These are phyloP conservation scores for Mercenaria mercenaria DNA, from an alignment of 1,140 invertebrate species.

Conservation along the genomic window DNA sequence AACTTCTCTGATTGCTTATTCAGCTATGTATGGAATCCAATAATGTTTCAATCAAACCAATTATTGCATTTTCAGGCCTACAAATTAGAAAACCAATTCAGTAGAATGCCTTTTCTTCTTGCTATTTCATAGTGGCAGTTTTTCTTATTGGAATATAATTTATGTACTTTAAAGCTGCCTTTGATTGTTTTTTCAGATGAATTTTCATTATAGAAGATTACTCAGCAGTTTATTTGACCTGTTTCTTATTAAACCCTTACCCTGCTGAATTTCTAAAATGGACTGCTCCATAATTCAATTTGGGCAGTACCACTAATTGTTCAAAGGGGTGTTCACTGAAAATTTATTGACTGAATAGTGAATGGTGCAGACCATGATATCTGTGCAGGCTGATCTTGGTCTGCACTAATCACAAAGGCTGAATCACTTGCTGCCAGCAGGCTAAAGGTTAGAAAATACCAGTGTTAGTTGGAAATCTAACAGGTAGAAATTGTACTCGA, in stretches of 20 bases:
- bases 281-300: too few species aligned
- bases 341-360: too few species aligned
- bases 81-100: neutral
- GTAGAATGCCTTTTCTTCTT: neutral
- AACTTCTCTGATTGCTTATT: constrained; percentile 22
- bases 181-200: neutral
- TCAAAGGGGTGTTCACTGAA: too few species aligned
- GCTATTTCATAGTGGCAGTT: neutral
- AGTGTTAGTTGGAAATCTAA: too few species aligned
- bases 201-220: neutral
- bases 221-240: neutral
- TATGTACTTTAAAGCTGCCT: neutral
- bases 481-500: neutral
- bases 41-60: constrained; percentile 6
- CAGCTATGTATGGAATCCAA: constrained; percentile 36
- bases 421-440: too few species aligned
- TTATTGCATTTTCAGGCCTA: neutral
- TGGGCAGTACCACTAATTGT: too few species aligned
- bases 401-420: too few species aligned
- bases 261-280: too few species aligned
- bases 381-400: too few species aligned
- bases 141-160: neutral
- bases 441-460: too few species aligned
- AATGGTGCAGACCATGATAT: too few species aligned
- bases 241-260: too few species aligned